Base-by-base conservation (phyloP, 1,140 invertebrate species). In the Ceratoteleas bidentatus region DNA sequence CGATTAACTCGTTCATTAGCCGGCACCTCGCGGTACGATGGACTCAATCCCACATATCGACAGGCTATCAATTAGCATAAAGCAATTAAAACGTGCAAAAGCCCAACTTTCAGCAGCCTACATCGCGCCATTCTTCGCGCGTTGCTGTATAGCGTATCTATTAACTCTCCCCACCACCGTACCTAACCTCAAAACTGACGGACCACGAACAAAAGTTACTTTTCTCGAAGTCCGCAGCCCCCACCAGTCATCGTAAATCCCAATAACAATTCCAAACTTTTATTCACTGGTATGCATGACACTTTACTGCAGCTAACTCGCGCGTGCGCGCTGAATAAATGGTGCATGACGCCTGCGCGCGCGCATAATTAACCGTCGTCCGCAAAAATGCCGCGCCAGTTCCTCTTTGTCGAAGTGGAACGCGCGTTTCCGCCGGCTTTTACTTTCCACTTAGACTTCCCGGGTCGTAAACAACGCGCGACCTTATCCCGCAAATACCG, bases 341-440 rank as follows among this genome's bases (percentile, higher is more conserved):
- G 66, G 75, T 70, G 75, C 75, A 70, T 70, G 66, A 78, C 75
- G 58, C 69, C 66, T 70, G 75, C 53, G 66, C n/a, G 70, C 66
- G 75, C 64, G 61, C 68, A 79, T 79, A 72, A 79, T 72, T 79
- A 79, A 66, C 76, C 38, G 68, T 54, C 47, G 60, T 72, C 60
- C 68, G 54, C 66, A 50, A 73, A 72, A 72, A 36, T n/a, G 24
- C 24, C 24, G 24, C 24, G 24, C 24, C 24, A 24, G 24, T 72
- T 72, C 65, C 66, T 11, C 40, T 36, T 61, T 24, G 24, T 24
- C 24, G 24, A 77, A 77, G 64, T 69, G 16, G 74, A 69, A 69
- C 57, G 54, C 5, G 38, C 14, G 45, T 58, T 64, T 64, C 13
- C 15, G 14, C 34, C 4, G 0, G 60, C 52, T 64, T 47, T 65